Percentiles rank a stretch among this genome's conserved stretches.
phyloP scores from a whole-genome alignment of 2,113 vertebrate genomes.

The Sardina pilchardus region DNA sequence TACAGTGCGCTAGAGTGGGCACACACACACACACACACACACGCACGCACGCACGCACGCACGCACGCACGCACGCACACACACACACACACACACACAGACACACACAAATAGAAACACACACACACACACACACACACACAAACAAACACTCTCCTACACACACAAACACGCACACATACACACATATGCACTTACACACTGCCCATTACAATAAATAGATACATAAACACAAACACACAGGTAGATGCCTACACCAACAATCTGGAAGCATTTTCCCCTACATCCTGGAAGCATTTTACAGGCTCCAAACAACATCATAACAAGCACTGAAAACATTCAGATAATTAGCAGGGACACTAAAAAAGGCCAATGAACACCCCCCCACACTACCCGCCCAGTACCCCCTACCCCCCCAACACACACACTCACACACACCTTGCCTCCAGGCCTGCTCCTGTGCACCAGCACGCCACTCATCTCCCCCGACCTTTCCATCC shows the following conservation, averaged over 20 bases:
- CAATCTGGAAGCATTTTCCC: not conserved
- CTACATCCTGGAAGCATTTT: not conserved
- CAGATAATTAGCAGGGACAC: not conserved
- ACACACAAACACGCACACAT: not conserved
- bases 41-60: not conserved
- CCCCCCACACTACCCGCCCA: not conserved
- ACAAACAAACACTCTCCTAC: not conserved
- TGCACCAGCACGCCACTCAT: not conserved
- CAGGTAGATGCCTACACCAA: not conserved
- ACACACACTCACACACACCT: too few species aligned
- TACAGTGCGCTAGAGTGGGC: too few species aligned
- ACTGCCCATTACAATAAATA: too few species aligned
- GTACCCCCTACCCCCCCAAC: not conserved
- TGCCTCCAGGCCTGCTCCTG: not conserved
- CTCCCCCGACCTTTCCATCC: not conserved
- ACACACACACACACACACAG: not conserved
- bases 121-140: not conserved
- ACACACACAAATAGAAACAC: not conserved
- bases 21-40: not conserved
- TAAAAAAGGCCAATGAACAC: not conserved
- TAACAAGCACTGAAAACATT: not conserved
- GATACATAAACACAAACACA: not conserved
- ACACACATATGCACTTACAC: not conserved
- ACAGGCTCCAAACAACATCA: not conserved
- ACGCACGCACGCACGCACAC: not conserved